Base-by-base conservation (phyloP, 2,113 vertebrate genomes). In the Dromas ardeola region DNA sequence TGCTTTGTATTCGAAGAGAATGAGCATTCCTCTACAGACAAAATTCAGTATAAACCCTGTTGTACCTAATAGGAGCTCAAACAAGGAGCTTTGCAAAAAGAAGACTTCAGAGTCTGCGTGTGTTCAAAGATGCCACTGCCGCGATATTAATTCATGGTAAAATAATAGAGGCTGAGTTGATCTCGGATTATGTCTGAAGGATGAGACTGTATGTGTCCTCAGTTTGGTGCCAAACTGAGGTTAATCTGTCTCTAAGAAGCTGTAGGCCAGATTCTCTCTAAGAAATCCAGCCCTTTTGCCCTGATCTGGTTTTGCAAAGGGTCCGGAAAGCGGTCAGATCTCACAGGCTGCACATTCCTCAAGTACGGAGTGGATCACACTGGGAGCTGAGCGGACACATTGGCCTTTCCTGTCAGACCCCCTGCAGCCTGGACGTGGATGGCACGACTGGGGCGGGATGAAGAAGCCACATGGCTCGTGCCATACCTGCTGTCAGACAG, bases 191-290 rank as follows among this genome's bases (percentile, higher is more conserved):
- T n/a, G 18, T 88, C 56, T 94, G 74, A 81, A 87, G 81, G 95
- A 85, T 53, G 71, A 97, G 84, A 88, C 90, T 52, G n/a, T 47
- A 11, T 70, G 62, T 85, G 84, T 74, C 91, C 96, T 95, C 84
- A 91, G 59, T 95, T 91, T 67, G 93, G 59, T 95, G 90, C 82
- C 87, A 91, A 95, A 94, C 63, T 0, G 34, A 97, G 89, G 84
- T 96, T 95, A 96, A 94, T 97, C 94, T 97, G 96, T 73, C 86
- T 80, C 71, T 97, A 96, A 98, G 90, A 95, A 94, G 94, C 71
- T 74, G 85, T 76, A 83, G 92, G 79, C 74, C 92, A 92, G 86
- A 90, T 95, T 96, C 83, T 74, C 92, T 81, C 89, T 93, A 85
- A 97, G 91, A 95, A 90, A 95, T 97, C 80, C 80, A 95, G 17